Evolutionary conservation across 2,888 invertebrate species (phyloP).

Genomic region (Tetropium fuscum): DNA sequence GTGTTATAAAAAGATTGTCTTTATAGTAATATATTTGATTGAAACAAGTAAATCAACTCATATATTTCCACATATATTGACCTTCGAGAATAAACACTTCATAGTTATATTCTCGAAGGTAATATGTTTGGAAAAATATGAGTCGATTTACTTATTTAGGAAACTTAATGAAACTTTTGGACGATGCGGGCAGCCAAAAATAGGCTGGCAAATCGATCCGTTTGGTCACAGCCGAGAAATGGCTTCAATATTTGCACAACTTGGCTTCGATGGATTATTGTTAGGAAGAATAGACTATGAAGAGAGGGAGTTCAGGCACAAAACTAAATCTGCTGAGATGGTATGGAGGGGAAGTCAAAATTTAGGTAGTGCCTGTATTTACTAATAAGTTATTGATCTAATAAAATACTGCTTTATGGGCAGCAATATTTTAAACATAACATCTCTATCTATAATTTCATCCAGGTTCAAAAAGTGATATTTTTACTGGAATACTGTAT

Average conservation of each 20-base stretch:
- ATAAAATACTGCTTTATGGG: too few relatives aligned
- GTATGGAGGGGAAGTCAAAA: conserved; percentile 84
- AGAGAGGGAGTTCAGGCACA: conserved; percentile 76
- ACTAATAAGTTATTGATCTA: too few relatives aligned
- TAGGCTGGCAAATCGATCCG: conserved; percentile 88
- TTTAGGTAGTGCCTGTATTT: conserved; percentile 69
- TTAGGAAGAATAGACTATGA: conserved; percentile 90
- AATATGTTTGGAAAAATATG: too few relatives aligned
- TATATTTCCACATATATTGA: too few relatives aligned
- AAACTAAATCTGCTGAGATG: conserved; percentile 79
- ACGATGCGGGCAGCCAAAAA: conserved; percentile 77
- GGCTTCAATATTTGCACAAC: conserved; percentile 82
- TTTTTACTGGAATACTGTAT: conserved; percentile 74
- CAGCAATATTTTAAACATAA: too few relatives aligned
- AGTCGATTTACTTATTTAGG: too few relatives aligned
- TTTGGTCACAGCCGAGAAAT: conserved; percentile 91
- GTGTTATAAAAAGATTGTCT: too few relatives aligned
- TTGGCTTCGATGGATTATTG: conserved; percentile 92
- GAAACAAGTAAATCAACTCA: too few relatives aligned
- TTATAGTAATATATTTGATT: too few relatives aligned
- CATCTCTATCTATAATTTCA: too few relatives aligned
- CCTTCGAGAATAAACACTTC: too few relatives aligned
- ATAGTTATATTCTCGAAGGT: too few relatives aligned
- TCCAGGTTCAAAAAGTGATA: conserved; percentile 71
- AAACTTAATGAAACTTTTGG: conserved; percentile 76